Percentiles rank a stretch among this genome's conserved stretches.
These are phyloP conservation scores for Shargacucullia verbasci DNA, from an alignment of 2,888 invertebrate genomes.

Conservation along the genomic window DNA sequence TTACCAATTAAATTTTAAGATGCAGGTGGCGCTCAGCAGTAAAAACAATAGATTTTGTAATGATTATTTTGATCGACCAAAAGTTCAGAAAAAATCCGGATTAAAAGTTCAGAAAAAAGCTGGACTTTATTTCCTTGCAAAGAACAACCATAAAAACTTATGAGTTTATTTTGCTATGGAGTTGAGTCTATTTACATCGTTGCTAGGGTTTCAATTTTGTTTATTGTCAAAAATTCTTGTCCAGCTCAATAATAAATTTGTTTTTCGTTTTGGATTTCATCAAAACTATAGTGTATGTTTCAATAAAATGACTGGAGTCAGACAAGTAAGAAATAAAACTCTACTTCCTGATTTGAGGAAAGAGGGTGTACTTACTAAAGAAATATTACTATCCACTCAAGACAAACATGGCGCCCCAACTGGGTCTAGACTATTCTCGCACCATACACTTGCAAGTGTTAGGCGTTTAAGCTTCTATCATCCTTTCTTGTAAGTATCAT, in stretches of 20 bases:
- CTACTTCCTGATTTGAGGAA: slow-evolving; percentile 81
- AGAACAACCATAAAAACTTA: no score
- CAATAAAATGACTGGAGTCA: slow-evolving; percentile 67
- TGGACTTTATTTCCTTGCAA: no score
- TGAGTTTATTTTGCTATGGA: no score
- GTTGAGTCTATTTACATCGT: slow-evolving; percentile 2
- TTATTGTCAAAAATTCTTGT: slow-evolving; percentile 28
- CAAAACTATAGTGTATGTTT: slow-evolving; percentile 24
- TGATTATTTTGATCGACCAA: no score
- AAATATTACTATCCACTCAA: slow-evolving; percentile 77
- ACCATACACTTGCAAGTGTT: slow-evolving; percentile 90
- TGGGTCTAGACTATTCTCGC: slow-evolving; percentile 88
- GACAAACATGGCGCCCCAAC: slow-evolving; percentile 78
- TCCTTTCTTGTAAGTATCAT: slow-evolving; percentile 78
- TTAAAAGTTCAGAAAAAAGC: no score
- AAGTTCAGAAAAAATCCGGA: no score
- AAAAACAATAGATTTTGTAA: no score
- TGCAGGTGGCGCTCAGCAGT: no score
- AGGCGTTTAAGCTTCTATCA: slow-evolving; percentile 83
- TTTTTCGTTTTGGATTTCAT: slow-evolving; percentile 17
- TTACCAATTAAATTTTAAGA: no score
- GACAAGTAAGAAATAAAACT: slow-evolving; percentile 81
- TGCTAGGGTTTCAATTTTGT: slow-evolving; percentile 34
- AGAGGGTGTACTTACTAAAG: slow-evolving; percentile 78
- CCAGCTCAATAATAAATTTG: slow-evolving; percentile 10